A percentile compares a stretch with the other conserved stretches of the same genome.
Conservation (phyloP, 2,888 invertebrate genomes). For the Drosophila hamatofila region DNA sequence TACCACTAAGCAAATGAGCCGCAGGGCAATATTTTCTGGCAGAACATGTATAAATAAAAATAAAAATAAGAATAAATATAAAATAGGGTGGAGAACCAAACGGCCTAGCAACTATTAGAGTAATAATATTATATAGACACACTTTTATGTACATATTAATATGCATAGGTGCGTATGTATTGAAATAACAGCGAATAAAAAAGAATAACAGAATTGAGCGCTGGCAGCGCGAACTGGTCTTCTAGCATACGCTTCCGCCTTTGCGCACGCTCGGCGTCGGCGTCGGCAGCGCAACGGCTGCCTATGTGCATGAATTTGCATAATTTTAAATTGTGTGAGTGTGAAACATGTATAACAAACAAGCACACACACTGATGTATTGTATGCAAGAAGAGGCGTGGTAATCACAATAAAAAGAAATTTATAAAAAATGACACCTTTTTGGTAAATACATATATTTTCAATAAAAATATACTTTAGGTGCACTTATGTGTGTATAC, state of each 20-base stretch:
- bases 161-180: conserved; percentile 14
- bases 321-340: conserved; percentile 55
- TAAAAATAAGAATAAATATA: neutral
- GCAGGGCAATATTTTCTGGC: conserved; percentile 31
- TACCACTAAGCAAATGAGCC: conserved; percentile 40
- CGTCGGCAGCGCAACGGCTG: conserved; percentile 41
- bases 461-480: conserved; percentile 44
- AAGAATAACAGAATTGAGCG: conserved; percentile 44
- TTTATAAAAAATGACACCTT: conserved; percentile 50
- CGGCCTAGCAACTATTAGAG: conserved; percentile 45
- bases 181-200: conserved; percentile 38
- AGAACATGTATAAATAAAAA: conserved; percentile 48
- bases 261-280: conserved; percentile 56
- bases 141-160: neutral
- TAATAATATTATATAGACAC: conserved; percentile 30
- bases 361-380: neutral
- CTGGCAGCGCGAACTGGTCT: conserved; percentile 52
- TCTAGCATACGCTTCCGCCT: conserved; percentile 58
- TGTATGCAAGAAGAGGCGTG: conserved; percentile 41
- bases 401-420: conserved; percentile 37
- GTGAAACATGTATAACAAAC: neutral
- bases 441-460: conserved; percentile 39
- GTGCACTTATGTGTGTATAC: conserved; percentile 17
- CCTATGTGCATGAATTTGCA: conserved; percentile 70
- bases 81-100: conserved; percentile 15